Conservation (phyloP, 2,113 vertebrate genomes). For the Hemibagrus wyckioides region DNA sequence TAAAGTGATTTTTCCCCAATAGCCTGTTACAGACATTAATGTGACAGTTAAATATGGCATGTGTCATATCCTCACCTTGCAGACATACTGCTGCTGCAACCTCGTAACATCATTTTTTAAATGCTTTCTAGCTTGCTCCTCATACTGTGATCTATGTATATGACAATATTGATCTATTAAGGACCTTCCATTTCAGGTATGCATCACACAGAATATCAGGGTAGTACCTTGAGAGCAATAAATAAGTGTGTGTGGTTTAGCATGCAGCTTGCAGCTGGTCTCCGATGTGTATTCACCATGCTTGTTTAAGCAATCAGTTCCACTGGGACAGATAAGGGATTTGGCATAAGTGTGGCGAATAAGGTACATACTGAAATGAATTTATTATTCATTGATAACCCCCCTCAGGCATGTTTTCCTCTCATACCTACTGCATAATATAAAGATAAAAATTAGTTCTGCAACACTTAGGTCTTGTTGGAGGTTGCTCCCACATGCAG, state of each 20-base stretch:
- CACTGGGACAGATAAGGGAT: slow-evolving; percentile 49
- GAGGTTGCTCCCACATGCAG: slow-evolving; percentile 10
- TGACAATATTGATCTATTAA: slow-evolving; percentile 49
- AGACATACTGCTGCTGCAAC: slow-evolving; percentile 11
- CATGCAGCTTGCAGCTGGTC: slow-evolving; percentile 49
- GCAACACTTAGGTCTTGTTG: slow-evolving; percentile 58
- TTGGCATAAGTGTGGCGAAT: slow-evolving; percentile 52
- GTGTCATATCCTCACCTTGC: slow-evolving; percentile 9
- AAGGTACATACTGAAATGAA: slow-evolving; percentile 62
- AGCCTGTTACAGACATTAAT: background rate
- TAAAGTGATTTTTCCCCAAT: background rate
- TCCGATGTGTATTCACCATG: slow-evolving; percentile 57
- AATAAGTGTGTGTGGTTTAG: slow-evolving; percentile 49
- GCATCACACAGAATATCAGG: slow-evolving; percentile 45
- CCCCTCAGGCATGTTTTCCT: slow-evolving; percentile 52
- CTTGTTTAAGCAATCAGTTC: slow-evolving; percentile 67
- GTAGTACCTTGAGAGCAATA: slow-evolving; percentile 53
- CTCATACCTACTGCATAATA: slow-evolving; percentile 54
- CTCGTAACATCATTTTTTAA: slow-evolving; percentile 40
- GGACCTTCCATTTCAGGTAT: slow-evolving; percentile 45
- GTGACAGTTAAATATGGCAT: background rate
- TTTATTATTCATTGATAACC: slow-evolving; percentile 65
- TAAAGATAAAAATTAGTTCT: slow-evolving; percentile 68
- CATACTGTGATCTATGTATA: slow-evolving; percentile 23
- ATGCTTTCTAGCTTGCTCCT: slow-evolving; percentile 34